Conservation (phyloP, 2,888 invertebrate genomes). For the Platycnemis pennipes region DNA sequence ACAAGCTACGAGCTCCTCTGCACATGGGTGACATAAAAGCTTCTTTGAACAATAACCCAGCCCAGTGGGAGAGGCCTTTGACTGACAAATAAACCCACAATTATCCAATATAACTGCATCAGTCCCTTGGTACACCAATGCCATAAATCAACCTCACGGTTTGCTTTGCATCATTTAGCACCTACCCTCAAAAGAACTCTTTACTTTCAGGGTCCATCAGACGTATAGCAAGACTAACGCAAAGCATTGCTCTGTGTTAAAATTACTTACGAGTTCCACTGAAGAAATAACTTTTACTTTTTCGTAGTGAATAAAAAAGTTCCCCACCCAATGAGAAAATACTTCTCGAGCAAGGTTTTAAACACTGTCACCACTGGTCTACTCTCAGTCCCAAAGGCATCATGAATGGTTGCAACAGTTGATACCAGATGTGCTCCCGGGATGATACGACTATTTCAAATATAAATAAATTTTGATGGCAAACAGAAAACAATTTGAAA, state of each 20-base stretch:
- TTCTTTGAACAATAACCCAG: too few species aligned
- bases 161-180: not conserved
- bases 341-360: not conserved
- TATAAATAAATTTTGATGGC: not conserved
- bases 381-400: too few species aligned
- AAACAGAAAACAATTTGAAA: not conserved
- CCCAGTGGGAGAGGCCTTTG: not conserved
- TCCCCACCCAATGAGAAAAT: too few species aligned
- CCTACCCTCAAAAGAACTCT: not conserved
- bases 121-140: not conserved
- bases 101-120: not conserved
- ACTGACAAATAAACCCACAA: not conserved
- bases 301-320: too few species aligned
- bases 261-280: not conserved
- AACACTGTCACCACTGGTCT: not conserved
- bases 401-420: not conserved
- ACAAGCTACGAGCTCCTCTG: too few species aligned
- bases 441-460: not conserved
- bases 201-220: not conserved
- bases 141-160: not conserved
- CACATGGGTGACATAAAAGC: too few species aligned
- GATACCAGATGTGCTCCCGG: not conserved
- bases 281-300: not conserved
- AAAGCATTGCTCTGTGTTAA: not conserved
- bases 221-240: not conserved